Evolutionary conservation across 2,113 vertebrate species (phyloP).

Genomic region (Pagrus major): DNA sequence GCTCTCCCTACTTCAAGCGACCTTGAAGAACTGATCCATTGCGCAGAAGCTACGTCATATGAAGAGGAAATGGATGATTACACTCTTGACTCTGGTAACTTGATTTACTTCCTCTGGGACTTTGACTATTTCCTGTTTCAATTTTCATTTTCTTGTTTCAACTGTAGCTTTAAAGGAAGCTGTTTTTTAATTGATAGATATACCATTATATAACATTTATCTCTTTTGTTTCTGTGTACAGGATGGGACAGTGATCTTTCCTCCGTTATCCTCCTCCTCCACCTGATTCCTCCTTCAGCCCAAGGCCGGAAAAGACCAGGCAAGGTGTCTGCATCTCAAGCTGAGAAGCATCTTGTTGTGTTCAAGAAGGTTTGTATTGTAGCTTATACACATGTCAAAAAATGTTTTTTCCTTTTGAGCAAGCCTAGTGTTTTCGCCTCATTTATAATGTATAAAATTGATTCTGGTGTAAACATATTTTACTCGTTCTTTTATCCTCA

Average conservation of each 20-base stretch:
- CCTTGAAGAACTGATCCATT: background rate
- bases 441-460: no score
- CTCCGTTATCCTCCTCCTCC: conserved; percentile 14
- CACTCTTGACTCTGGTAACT: background rate
- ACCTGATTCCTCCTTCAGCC: conserved; percentile 18
- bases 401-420: no score
- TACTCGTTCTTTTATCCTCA: background rate
- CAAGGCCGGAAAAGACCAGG: no score
- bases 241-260: conserved; percentile 21
- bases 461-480: no score
- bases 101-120: background rate
- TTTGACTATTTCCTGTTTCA: background rate
- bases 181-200: background rate
- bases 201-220: background rate
- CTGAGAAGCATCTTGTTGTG: conserved; percentile 18
- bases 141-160: background rate
- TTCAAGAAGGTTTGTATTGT: conserved; percentile 25
- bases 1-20: conserved; percentile 13
- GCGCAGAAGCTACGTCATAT: background rate
- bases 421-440: no score
- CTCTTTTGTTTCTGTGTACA: background rate
- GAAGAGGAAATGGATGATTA: background rate
- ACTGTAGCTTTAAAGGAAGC: background rate
- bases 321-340: conserved; percentile 10
- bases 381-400: background rate